Percentiles rank a stretch among this genome's conserved stretches.
Conservation (phyloP, 2,888 invertebrate genomes). For the Macrosiphum euphorbiae region DNA sequence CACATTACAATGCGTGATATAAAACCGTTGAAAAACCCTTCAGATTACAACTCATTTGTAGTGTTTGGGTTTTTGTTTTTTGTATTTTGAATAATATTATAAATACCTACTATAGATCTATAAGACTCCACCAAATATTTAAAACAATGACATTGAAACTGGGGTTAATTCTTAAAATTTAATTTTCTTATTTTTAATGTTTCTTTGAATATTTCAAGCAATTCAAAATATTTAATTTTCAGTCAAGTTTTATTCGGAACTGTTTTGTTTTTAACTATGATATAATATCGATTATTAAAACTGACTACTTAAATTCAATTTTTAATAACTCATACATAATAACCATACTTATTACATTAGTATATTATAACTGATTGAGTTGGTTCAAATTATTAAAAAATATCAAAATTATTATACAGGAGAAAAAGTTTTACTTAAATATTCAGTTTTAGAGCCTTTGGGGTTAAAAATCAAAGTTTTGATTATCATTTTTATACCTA, state of each 20-base stretch:
- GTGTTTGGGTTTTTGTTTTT: no score
- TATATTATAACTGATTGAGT: background rate
- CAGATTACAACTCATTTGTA: no score
- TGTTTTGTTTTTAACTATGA: background rate
- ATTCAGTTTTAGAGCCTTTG: background rate
- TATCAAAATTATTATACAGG: background rate
- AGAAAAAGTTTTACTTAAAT: background rate
- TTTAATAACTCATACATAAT: background rate
- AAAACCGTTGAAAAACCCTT: no score
- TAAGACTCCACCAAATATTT: no score
- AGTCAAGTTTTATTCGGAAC: background rate
- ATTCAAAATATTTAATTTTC: background rate
- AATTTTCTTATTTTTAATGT: no score
- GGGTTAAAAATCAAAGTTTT: background rate
- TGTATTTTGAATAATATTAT: no score
- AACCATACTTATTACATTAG: background rate
- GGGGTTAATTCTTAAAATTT: no score
- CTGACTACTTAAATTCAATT: background rate
- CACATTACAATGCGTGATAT: no score
- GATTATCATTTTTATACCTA: background rate
- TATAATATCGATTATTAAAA: background rate
- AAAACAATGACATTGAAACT: no score
- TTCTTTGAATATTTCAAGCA: no score
- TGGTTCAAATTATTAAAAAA: background rate
- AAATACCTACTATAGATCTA: no score